Evolutionary conservation across 2,888 invertebrate species (phyloP), one percentile per base, ranked within the genome.

Genomic region (Epinotia bilunana): DNA sequence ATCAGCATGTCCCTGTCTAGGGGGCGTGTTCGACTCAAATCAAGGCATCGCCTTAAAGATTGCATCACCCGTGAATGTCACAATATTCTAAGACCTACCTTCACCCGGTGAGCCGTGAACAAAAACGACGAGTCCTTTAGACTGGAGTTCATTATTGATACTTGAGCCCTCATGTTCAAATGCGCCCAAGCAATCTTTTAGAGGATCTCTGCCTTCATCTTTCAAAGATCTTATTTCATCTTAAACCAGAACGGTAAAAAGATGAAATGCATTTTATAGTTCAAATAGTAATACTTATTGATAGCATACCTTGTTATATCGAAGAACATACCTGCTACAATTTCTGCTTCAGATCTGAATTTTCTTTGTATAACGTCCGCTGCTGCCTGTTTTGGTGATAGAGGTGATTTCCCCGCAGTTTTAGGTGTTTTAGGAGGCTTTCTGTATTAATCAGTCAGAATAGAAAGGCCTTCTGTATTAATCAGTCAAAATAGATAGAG

Each of bases 21-120:
- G n/a, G n/a, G n/a, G n/a, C n/a, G n/a, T n/a, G n/a, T n/a, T n/a
- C n/a, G n/a, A n/a, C n/a, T n/a, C n/a, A n/a, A n/a, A n/a, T n/a
- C n/a, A n/a, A n/a, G n/a, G n/a, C n/a, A n/a, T n/a, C n/a, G n/a
- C n/a, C n/a, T n/a, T n/a, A 6, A 60, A 16, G 16, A 49, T 49
- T 33, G 16, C 12, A 33, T 33, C 13, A 28, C 16, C 6, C 13
- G 28, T 16, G 5, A 28, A 60, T 16, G n/a, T 11, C 61, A 23
- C 20, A 33, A 55, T 23, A 33, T 60, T 20, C 43, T 28, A 58
- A 64, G 7, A n/a, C 3, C 49, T 80, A 92, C 94, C 94, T 90
- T 93, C 91, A 82, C 87, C 86, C 2, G 92, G 93, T 39, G 92
- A 90, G 28, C 93, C 94, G 76, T 93, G 91, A 63, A 91, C 84